Evolutionary conservation across 23 tunicate species (phyloP).

Genomic region (Clavelina lepadiformis): DNA sequence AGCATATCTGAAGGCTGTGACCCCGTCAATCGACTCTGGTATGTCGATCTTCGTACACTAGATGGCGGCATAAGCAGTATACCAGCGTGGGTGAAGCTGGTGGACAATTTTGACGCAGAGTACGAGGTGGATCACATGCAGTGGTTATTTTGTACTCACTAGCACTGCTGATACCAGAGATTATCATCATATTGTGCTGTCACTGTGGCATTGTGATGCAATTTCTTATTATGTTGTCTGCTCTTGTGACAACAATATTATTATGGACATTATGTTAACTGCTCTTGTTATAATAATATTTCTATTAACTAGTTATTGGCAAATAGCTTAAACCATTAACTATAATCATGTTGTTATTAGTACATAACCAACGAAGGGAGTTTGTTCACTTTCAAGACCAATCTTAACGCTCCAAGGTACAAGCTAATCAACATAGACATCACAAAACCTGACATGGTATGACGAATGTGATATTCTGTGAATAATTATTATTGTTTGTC

Average conservation of each 20-base stretch:
- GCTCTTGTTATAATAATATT: no score
- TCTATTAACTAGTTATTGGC: no score
- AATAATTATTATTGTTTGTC: no score
- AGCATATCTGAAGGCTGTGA: slow-evolving; percentile 82
- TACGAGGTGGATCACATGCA: slow-evolving; percentile 57
- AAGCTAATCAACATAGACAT: slow-evolving; percentile 84
- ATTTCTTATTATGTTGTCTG: no score
- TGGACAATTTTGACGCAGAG: slow-evolving; percentile 97
- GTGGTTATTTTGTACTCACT: background rate
- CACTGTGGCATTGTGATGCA: no score
- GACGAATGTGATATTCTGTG: background rate
- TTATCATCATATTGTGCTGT: no score
- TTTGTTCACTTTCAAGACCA: slow-evolving; percentile 80
- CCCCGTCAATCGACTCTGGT: slow-evolving; percentile 90
- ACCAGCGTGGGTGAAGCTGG: slow-evolving; percentile 72
- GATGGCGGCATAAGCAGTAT: slow-evolving; percentile 25
- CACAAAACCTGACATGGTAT: slow-evolving; percentile 46
- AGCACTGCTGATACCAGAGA: no score
- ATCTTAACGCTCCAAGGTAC: slow-evolving; percentile 78
- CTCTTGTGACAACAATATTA: no score
- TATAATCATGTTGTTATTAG: slow-evolving; percentile 19
- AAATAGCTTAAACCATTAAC: no score
- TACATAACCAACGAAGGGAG: slow-evolving; percentile 76
- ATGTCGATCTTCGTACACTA: slow-evolving; percentile 49
- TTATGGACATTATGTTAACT: no score